Percentiles rank a stretch among this genome's conserved stretches.
Conservation (phyloP, 1,140 invertebrate genomes). For the Procambarus clarkii region DNA sequence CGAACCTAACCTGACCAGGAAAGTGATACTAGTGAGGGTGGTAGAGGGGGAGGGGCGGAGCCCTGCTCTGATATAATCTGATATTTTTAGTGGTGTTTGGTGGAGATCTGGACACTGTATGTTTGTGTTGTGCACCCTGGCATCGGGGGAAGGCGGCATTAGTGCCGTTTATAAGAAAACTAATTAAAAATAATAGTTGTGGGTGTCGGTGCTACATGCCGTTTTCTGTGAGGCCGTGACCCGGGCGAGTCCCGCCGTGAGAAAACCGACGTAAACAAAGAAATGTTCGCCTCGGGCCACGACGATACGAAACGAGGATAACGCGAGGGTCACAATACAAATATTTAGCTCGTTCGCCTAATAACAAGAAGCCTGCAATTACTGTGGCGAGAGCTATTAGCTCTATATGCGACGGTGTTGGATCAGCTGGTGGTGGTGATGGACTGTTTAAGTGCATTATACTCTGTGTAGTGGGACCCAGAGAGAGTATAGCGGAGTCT, state of each 20-base stretch:
- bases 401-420: too few species aligned
- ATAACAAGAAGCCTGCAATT: too few species aligned
- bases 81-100: too few species aligned
- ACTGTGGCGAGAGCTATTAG: too few species aligned
- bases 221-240: slow-evolving; percentile 14
- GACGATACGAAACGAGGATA: too few species aligned
- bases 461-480: not conserved
- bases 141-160: too few species aligned
- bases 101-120: too few species aligned
- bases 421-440: not conserved
- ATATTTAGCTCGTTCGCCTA: too few species aligned
- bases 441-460: not conserved
- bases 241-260: not conserved
- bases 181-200: not conserved
- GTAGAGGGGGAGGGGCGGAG: too few species aligned
- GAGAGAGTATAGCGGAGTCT: not conserved
- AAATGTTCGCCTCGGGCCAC: not conserved
- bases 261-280: not conserved
- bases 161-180: not conserved
- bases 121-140: too few species aligned
- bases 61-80: too few species aligned
- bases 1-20: not conserved
- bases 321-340: too few species aligned
- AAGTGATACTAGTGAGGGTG: not conserved
- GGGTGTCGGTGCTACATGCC: not conserved